phyloP scores from a whole-genome alignment of 2,113 vertebrate species.

The Perca flavescens region DNA sequence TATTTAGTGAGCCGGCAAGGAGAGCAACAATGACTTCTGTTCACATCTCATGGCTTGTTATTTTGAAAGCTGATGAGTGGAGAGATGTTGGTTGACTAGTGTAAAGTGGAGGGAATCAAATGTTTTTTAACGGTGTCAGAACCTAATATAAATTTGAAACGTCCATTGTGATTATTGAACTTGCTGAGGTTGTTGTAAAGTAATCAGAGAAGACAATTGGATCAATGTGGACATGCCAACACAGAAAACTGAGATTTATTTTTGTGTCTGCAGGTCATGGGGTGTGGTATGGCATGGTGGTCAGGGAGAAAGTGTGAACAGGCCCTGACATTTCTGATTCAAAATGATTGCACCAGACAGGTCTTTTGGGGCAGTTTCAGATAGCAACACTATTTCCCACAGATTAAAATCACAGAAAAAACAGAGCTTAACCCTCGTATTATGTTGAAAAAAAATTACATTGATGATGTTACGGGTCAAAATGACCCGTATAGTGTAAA shows the following conservation, averaged over 20 bases:
- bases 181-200: not conserved
- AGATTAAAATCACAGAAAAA: constrained; percentile 53
- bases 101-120: constrained; percentile 21
- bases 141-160: not conserved
- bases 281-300: constrained; percentile 5
- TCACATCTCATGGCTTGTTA: constrained; percentile 51
- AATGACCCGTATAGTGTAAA: too few species aligned
- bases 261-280: constrained; percentile 27
- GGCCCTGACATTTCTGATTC: constrained; percentile 52
- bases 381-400: constrained; percentile 38
- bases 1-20: constrained; percentile 17
- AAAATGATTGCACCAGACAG: constrained; percentile 28
- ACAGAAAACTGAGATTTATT: not conserved
- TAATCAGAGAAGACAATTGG: constrained; percentile 6
- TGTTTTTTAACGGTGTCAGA: not conserved
- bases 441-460: too few species aligned
- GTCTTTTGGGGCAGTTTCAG: constrained; percentile 30
- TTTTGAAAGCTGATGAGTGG: constrained; percentile 39
- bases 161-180: not conserved
- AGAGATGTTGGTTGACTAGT: constrained; percentile 41
- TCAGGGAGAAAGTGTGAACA: constrained; percentile 30
- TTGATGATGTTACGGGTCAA: too few species aligned
- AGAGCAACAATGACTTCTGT: constrained; percentile 34
- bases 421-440: constrained; percentile 35
- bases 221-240: not conserved